Evolutionary conservation across 2,113 vertebrate species (phyloP).

Genomic region (Anolis sagrei): DNA sequence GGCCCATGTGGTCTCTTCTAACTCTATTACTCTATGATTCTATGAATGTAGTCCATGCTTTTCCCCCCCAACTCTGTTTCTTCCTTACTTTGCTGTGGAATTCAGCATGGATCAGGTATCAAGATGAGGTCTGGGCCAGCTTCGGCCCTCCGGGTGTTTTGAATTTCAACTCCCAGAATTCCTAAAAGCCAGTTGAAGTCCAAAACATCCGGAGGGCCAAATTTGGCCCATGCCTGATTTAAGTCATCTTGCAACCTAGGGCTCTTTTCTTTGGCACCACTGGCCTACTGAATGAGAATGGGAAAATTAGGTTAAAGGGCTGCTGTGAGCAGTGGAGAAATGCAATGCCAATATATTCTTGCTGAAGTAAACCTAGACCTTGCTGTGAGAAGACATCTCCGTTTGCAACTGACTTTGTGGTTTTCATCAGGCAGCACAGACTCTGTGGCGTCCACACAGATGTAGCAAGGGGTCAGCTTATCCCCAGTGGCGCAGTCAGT

Average conservation of each 20-base stretch:
- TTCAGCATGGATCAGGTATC: not conserved
- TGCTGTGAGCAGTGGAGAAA: not conserved
- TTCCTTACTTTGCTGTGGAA: not conserved
- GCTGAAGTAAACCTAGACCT: not conserved
- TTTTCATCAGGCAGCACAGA: not conserved
- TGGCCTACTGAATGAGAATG: not conserved
- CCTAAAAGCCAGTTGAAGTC: too few species aligned
- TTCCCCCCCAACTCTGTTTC: not conserved
- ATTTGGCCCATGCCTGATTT: too few species aligned
- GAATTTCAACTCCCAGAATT: too few species aligned
- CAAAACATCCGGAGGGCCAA: too few species aligned
- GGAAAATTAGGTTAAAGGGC: not conserved
- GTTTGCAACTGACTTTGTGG: not conserved
- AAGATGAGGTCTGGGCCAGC: too few species aligned
- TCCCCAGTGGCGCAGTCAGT: too few species aligned
- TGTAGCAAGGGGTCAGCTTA: not conserved
- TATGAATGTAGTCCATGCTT: too few species aligned
- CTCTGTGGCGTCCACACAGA: not conserved
- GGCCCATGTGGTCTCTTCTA: too few species aligned
- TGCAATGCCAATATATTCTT: too few species aligned
- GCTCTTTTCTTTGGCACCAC: not conserved
- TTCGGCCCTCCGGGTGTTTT: too few species aligned
- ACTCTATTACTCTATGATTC: too few species aligned
- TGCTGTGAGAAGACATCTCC: not conserved
- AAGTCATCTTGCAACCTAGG: not conserved